Percentiles rank a stretch among this genome's conserved stretches.
phyloP scores from a whole-genome alignment of 2,113 vertebrate genomes.

The Paralichthys olivaceus region DNA sequence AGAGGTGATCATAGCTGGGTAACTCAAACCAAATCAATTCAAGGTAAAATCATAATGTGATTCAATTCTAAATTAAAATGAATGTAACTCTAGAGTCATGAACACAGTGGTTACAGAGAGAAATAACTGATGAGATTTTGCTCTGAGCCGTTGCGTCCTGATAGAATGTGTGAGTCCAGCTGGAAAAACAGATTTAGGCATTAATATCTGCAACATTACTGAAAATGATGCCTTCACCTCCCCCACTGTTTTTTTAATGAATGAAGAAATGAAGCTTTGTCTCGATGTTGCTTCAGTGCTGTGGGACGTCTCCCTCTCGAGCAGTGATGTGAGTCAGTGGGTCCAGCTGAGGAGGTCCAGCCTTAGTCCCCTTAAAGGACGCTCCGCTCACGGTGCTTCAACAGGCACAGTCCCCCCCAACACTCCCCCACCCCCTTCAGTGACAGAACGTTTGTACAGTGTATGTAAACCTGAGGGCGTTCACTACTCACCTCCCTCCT shows the following conservation, averaged over 20 bases:
- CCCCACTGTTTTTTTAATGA: slow-evolving; percentile 13
- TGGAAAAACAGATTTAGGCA: not conserved
- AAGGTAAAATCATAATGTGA: no score
- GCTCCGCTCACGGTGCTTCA: slow-evolving; percentile 46
- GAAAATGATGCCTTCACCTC: slow-evolving; percentile 39
- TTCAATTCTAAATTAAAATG: not conserved
- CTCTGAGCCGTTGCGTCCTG: not conserved
- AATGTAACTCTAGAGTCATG: not conserved
- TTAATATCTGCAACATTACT: slow-evolving; percentile 3
- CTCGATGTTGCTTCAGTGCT: slow-evolving; percentile 62
- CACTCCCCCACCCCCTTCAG: not conserved
- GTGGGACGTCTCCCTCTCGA: slow-evolving; percentile 34
- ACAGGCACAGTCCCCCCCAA: not conserved
- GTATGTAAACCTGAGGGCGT: not conserved
- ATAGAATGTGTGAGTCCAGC: not conserved
- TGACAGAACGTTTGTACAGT: not conserved
- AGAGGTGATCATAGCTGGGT: no score
- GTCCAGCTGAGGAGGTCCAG: slow-evolving; percentile 64
- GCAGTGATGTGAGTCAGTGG: slow-evolving; percentile 30
- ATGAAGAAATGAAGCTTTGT: slow-evolving; percentile 53
- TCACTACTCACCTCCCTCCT: no score
- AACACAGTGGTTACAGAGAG: not conserved
- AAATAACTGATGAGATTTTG: slow-evolving; percentile 19
- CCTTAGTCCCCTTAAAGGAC: slow-evolving; percentile 63
- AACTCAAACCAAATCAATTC: no score